Percentiles rank a stretch among this genome's conserved stretches.
Conservation (phyloP, 2,888 invertebrate genomes). For the Erynnis tages region DNA sequence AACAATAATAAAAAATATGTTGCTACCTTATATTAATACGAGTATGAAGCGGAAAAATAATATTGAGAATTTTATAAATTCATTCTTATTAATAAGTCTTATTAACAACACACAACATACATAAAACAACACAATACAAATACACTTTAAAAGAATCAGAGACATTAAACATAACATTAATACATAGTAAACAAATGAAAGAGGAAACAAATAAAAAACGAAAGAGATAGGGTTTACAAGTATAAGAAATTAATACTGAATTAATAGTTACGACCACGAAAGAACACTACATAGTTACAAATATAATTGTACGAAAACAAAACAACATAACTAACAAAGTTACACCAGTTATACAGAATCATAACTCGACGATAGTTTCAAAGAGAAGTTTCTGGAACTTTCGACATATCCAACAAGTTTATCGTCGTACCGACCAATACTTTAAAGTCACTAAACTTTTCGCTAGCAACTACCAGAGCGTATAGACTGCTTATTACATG, state of each 20-base stretch:
- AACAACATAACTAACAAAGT: slow-evolving; percentile 11
- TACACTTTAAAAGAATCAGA: no score
- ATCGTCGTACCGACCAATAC: slow-evolving; percentile 4
- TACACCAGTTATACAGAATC: slow-evolving; percentile 15
- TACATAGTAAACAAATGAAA: no score
- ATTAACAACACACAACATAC: no score
- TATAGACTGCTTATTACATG: not conserved
- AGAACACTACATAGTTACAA: not conserved
- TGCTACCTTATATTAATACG: no score
- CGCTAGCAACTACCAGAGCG: not conserved
- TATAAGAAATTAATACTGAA: not conserved
- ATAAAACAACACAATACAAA: no score
- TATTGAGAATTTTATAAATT: no score
- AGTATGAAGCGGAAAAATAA: no score
- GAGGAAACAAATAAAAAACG: no score
- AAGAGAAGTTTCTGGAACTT: slow-evolving; percentile 9
- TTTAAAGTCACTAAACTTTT: slow-evolving; percentile 5
- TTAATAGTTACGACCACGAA: not conserved
- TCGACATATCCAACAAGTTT: slow-evolving; percentile 16
- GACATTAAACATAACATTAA: no score
- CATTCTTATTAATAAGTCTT: no score
- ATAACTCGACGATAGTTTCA: slow-evolving; percentile 11
- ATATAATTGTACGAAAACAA: slow-evolving; percentile 11
- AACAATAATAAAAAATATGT: no score
- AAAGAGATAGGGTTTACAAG: no score